Conservation (phyloP, 2,888 invertebrate genomes). For the Labia minor region DNA sequence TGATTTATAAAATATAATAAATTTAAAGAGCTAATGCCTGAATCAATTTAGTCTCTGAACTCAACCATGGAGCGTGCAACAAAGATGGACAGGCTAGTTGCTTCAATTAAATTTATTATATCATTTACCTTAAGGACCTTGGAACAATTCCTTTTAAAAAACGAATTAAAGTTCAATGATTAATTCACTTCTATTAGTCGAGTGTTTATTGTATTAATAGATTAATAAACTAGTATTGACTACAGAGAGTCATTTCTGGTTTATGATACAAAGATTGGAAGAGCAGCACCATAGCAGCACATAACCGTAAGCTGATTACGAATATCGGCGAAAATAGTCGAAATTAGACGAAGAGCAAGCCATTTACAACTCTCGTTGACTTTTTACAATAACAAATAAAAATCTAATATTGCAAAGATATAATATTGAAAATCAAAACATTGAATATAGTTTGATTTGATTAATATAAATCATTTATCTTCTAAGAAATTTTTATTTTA, state of each 20-base stretch:
- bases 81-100: conserved; percentile 7
- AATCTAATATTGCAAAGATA: neutral
- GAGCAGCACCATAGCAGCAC: neutral
- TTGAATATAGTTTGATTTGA: too few species aligned
- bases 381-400: neutral
- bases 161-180: neutral
- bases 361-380: neutral
- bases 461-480: too few species aligned
- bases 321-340: neutral
- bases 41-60: neutral
- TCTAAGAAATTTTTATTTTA: neutral
- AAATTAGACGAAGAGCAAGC: neutral
- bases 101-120: neutral
- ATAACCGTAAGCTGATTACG: neutral
- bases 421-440: neutral
- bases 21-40: neutral
- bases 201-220: neutral
- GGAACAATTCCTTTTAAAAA: neutral
- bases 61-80: conserved; percentile 13
- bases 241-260: neutral
- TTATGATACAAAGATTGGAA: neutral
- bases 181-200: neutral
- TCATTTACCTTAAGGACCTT: neutral
- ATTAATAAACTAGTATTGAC: neutral
- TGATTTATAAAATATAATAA: neutral